phyloP scores from a whole-genome alignment of 2,113 vertebrate species.

The Meleagris gallopavo region DNA sequence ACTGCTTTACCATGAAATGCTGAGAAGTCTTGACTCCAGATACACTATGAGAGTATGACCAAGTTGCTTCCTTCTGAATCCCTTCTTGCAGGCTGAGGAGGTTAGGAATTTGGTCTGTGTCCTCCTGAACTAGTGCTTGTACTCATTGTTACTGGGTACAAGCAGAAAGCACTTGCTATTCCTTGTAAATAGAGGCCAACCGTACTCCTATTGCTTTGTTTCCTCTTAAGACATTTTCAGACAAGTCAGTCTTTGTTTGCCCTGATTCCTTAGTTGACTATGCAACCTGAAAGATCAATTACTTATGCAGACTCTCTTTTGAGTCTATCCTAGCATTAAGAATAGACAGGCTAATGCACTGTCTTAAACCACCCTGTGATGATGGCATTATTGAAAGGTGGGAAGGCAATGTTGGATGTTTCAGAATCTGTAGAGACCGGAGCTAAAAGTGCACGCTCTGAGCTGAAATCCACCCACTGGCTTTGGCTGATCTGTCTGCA shows the following conservation, averaged over 20 bases:
- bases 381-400: neutral
- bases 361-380: neutral
- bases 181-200: neutral
- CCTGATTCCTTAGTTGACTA: neutral
- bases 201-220: neutral
- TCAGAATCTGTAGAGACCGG: neutral
- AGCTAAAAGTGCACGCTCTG: neutral
- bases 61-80: neutral
- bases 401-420: neutral
- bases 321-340: neutral
- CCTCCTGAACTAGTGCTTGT: neutral
- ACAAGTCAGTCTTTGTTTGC: neutral
- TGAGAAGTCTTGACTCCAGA: neutral
- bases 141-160: neutral
- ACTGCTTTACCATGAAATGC: neutral
- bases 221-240: neutral
- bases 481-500: neutral
- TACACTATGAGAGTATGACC: neutral
- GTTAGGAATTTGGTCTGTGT: neutral
- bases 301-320: neutral
- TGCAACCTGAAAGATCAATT: neutral
- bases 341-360: neutral
- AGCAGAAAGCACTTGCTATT: neutral
- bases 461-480: constrained; percentile 19
- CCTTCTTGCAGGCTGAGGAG: neutral